A percentile compares a stretch with the other conserved stretches of the same genome.
phyloP scores from a whole-genome alignment of 92 coral and sea anemone genomes.

The Virgularia gustaviana region DNA sequence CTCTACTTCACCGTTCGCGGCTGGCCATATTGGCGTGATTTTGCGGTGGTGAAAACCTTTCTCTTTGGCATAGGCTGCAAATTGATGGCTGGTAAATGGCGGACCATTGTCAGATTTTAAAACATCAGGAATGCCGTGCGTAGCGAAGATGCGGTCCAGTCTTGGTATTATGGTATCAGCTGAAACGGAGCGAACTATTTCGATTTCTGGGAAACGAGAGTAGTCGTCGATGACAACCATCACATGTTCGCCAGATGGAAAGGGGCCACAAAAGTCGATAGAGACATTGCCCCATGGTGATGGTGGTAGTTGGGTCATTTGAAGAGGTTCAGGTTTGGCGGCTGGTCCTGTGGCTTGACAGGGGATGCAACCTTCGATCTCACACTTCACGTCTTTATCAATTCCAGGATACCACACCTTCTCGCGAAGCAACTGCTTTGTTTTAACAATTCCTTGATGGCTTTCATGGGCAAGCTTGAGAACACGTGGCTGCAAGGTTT shows the following conservation, averaged over 20 bases:
- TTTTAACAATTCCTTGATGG: slow-evolving; percentile 50
- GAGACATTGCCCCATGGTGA: slow-evolving; percentile 15
- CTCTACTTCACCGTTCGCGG: slow-evolving; percentile 37
- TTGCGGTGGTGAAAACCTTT: slow-evolving; percentile 40
- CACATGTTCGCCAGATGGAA: slow-evolving; percentile 35
- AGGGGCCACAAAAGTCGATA: slow-evolving; percentile 40
- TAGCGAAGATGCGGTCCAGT: slow-evolving; percentile 24
- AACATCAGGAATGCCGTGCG: slow-evolving; percentile 39
- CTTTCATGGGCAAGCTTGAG: slow-evolving; percentile 56
- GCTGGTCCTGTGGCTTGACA: slow-evolving; percentile 40
- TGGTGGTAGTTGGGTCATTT: slow-evolving; percentile 14
- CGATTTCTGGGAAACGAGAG: slow-evolving; percentile 33
- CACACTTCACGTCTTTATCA: slow-evolving; percentile 23
- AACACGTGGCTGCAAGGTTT: slow-evolving; percentile 12
- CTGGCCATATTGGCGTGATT: slow-evolving; percentile 40
- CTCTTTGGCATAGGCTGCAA: slow-evolving; percentile 22
- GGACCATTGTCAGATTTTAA: slow-evolving; percentile 43
- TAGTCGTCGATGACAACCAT: slow-evolving; percentile 38
- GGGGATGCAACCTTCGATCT: slow-evolving; percentile 29
- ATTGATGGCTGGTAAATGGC: slow-evolving; percentile 30
- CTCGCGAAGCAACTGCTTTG: slow-evolving; percentile 37
- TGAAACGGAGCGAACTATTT: slow-evolving; percentile 20
- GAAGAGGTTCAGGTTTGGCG: slow-evolving; percentile 16
- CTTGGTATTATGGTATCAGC: slow-evolving; percentile 26
- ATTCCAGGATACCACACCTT: slow-evolving; percentile 58